phyloP scores from a whole-genome alignment of 2,888 invertebrate genomes.

The Balanococcus diminutus region DNA sequence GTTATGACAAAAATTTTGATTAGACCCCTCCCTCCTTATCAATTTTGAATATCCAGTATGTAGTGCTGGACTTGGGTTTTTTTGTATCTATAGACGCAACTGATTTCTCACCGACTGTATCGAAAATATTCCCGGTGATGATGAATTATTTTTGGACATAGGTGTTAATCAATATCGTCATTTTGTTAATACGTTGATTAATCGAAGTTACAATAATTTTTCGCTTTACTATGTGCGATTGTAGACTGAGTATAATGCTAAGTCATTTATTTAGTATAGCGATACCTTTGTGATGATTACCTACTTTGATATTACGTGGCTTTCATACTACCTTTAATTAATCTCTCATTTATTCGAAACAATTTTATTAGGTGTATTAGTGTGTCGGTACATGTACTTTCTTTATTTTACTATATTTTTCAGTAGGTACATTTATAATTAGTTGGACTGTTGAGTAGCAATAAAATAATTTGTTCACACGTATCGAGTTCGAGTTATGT shows the following conservation, averaged over 20 bases:
- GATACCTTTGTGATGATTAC: not conserved
- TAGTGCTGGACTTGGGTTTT: no score
- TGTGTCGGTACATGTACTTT: not conserved
- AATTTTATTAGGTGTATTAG: not conserved
- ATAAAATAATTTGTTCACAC: not conserved
- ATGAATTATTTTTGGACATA: no score
- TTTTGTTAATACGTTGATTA: not conserved
- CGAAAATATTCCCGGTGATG: no score
- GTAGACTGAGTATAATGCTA: not conserved
- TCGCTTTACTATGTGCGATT: not conserved
- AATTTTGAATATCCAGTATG: no score
- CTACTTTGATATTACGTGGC: not conserved
- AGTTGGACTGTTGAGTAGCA: not conserved
- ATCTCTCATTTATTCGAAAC: not conserved
- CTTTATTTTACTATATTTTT: not conserved
- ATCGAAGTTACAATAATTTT: not conserved
- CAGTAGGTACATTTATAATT: not conserved
- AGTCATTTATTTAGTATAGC: conserved; percentile 8
- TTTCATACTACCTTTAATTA: not conserved
- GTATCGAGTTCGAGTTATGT: no score
- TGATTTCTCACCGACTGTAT: no score
- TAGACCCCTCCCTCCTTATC: no score
- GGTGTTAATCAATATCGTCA: no score
- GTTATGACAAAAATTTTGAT: no score
- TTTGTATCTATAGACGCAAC: no score